Evolutionary conservation across 2,113 vertebrate species (phyloP), one percentile per base, ranked within the genome.

Genomic region (Pleuronectes platessa): DNA sequence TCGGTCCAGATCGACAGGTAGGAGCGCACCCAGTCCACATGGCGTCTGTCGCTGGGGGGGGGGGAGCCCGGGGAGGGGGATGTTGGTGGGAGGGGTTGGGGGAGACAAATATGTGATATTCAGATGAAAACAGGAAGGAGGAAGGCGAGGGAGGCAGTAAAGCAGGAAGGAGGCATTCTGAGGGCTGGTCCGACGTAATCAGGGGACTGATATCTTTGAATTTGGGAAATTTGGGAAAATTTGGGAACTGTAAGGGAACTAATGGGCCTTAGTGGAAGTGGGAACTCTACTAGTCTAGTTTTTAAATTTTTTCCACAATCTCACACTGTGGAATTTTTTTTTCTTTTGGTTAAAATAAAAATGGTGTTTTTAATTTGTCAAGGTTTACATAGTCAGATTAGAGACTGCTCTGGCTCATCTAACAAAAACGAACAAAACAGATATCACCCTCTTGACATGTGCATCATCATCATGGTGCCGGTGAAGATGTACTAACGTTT

Each of bases 1-100:
- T 98, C 96, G 26, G 93, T 96, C 98, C 98, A 99, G 90, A 99
- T 97, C 45, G 93, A 96, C 84, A 99, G 91, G 71, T 98, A 99
- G 0, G 97, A 96, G 77, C 94, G 96, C 74, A 98, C 98, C 98
- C 98, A 99, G 74, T 99, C 97, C 75, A 97, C 96, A 13, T 99
- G 98, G 21, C 94, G 95, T 45, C 93, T 81, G 77, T 99, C 97
- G 20, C 98, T 99, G 90, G 18, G 14, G 31, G 56, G 58, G 40
- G 63, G 72, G 58, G 45, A 65, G 72, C 15, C 8, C 9, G 35
- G 9, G 45, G 64, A 42, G 53, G 35, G 53, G 35, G 35, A 10
- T 37, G 35, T 2, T 21, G 59, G 27, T 21, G 11, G 40, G 5
- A 13, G 40, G 49, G 45, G 31, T 35, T 37, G 27, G 51, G 15